Evolutionary conservation across 2,113 vertebrate species (phyloP).

Genomic region (Rostratula benghalensis): DNA sequence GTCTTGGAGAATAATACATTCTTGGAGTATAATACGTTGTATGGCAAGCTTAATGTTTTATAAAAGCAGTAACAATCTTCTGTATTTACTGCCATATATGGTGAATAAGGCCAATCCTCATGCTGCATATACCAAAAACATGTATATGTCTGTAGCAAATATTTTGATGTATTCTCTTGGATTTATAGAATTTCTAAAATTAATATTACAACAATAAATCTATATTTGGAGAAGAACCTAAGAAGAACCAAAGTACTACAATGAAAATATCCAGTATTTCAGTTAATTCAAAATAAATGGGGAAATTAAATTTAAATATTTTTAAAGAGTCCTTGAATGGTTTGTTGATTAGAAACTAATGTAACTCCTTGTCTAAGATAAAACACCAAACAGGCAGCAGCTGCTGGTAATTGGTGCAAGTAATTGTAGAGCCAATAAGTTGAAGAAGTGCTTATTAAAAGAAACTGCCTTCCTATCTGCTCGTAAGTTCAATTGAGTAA

Average conservation of each 20-base stretch:
- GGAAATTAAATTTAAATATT: slow-evolving; percentile 79
- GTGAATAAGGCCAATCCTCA: background rate
- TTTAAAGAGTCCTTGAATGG: slow-evolving; percentile 83
- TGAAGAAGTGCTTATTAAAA: slow-evolving; percentile 88
- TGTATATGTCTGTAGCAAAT: background rate
- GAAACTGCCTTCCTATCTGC: slow-evolving; percentile 85
- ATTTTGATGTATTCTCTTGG: background rate
- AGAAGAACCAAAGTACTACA: slow-evolving; percentile 51
- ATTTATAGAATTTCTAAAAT: background rate
- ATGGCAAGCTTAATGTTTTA: background rate
- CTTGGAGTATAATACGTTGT: background rate
- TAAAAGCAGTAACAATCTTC: background rate
- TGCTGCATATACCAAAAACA: background rate
- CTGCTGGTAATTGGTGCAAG: slow-evolving; percentile 88
- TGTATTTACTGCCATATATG: background rate
- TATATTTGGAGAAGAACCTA: slow-evolving; percentile 47
- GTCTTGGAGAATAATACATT: background rate
- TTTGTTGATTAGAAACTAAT: slow-evolving; percentile 88
- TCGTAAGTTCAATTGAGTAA: slow-evolving; percentile 85
- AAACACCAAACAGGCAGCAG: slow-evolving; percentile 84
- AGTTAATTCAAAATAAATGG: slow-evolving; percentile 80
- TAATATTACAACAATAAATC: background rate
- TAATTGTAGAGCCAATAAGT: slow-evolving; percentile 89
- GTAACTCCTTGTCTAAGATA: slow-evolving; percentile 81
- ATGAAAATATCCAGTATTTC: slow-evolving; percentile 76